Base-by-base conservation (phyloP, 2,888 invertebrate genomes). In the Unio delphinus region DNA sequence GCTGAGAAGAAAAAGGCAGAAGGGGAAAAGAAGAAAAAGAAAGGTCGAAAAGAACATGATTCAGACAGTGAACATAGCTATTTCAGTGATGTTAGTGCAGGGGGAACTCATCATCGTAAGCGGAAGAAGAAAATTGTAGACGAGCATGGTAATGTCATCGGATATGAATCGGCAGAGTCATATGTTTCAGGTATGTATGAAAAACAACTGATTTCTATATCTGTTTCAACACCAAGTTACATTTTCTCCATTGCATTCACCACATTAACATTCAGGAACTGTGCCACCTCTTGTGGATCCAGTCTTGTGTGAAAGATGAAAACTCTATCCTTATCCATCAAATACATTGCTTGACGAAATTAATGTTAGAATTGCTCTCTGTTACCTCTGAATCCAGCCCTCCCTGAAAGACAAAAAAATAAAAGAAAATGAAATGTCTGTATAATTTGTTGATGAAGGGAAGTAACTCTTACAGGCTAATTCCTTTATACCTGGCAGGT, bases 41-140 rank as follows among this genome's bases (percentile, higher is more conserved):
- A 78, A 70, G 79, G 81, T 67, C 75, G 80, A 55, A 79, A 82
- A 56, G 78, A 79, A 61, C 85, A 85, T 61, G 89, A 87, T 8
- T 80, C 83, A 66, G 89, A 84, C 65, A 88, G 87, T 70, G 89
- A 88, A 7, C 81, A 88, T 74, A 88, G 86, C 73, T 89, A 88
- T 72, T 82, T 75, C 67, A 88, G 87, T 74, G 88, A 88, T 61
- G 83, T 85, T 8, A 87, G 87, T 69, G 87, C 81, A 30, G 87
- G 87, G 26, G 89, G 89, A 20, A 89, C 89, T 7, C 74, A 80
- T 20, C 69, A 68, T 23, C 73, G 83, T 23, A 85, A 77, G 67
- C 74, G 86, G 66, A 83, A 79, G 69, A 83, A 87, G 78, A 80
- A 87, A 65, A 82, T 88, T 30, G 70, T 83, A 61, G 89, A 89